Evolutionary conservation across 2,888 invertebrate species (phyloP), one percentile per base, ranked within the genome.

Genomic region (Mesorhabditis spiculigera): DNA sequence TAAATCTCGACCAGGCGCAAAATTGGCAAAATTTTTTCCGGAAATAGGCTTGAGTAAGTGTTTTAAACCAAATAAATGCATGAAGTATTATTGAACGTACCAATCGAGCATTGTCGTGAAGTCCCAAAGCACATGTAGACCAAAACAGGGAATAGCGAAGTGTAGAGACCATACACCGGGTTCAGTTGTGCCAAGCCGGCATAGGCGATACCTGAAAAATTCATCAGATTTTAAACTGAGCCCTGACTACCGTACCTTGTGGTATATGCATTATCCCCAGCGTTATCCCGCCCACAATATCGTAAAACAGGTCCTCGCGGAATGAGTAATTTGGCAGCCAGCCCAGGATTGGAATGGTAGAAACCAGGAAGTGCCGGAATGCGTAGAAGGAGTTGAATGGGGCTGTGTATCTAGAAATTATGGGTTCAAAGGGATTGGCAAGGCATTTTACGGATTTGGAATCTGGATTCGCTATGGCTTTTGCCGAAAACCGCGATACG

Each of bases 351-450:
- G 58, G 58, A 3, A 50, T 50, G 1, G 58, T 50, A 10, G 58
- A 50, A 10, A 13, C n/a, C 1, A 50, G n/a, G 58, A 50, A 50
- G 2, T 50, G 8, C 0, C n/a, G 8, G 3, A 50, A 50, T 1
- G 58, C 58, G n/a, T 50, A 50, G 10, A 50, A 50, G 8, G 58
- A 50, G 63, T 6, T 63, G 63, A 63, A 63, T 63, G 63, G 8
- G 43, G 42, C n/a, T 3, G 6, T 13, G 42, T 16, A 65, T 42
- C 42, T 10, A 16, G 2, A 41, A 42, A 44, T 71, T 45, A 5
- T 3, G 28, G 28, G 28, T 28, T 28, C 3, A 28, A 28, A 28
- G 3, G 1, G 1, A 28, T 28, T 28, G 28, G 3, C 1, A 28
- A 28, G 3, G 28, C 28, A 28, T 28, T 28, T 28, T 1, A 28